Evolutionary conservation across 2,888 invertebrate genomes (phyloP).

Genomic region (Hirtodrosophila histrioides): DNA sequence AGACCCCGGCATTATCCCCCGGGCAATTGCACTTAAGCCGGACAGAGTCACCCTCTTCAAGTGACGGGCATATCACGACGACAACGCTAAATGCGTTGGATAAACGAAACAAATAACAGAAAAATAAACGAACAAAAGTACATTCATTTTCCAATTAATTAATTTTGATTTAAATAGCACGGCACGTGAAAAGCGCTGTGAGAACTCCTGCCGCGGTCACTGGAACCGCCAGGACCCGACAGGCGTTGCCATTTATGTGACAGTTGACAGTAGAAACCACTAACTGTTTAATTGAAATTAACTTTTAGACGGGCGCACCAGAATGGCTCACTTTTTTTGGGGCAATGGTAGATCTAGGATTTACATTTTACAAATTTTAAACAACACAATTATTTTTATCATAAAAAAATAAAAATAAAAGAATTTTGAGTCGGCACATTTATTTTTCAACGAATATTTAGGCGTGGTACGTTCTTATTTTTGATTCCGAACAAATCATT

Average conservation of each 20-base stretch:
- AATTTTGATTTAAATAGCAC: constrained; percentile 68
- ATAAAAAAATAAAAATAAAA: too few relatives aligned
- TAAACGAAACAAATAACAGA: constrained; percentile 22
- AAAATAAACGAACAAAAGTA: constrained; percentile 34
- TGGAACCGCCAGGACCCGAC: constrained; percentile 8
- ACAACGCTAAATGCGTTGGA: background rate
- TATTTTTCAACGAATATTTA: too few relatives aligned
- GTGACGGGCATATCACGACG: background rate
- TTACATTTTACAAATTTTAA: too few relatives aligned
- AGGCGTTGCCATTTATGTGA: constrained; percentile 57
- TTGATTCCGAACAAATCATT: too few relatives aligned
- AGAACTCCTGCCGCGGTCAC: constrained; percentile 17
- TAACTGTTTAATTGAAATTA: constrained; percentile 72
- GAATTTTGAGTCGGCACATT: too few relatives aligned
- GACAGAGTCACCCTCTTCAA: constrained; percentile 17
- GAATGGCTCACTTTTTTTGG: background rate
- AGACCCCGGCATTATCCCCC: background rate
- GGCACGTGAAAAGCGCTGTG: constrained; percentile 20
- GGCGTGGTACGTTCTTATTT: too few relatives aligned
- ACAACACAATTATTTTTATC: too few relatives aligned
- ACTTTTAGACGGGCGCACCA: constrained; percentile 26
- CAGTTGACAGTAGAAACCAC: constrained; percentile 69
- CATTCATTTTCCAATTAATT: constrained; percentile 77
- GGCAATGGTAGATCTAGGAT: too few relatives aligned
- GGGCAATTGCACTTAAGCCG: constrained; percentile 10